phyloP scores from a whole-genome alignment of 2,113 vertebrate genomes.

The Vulpes vulpes region DNA sequence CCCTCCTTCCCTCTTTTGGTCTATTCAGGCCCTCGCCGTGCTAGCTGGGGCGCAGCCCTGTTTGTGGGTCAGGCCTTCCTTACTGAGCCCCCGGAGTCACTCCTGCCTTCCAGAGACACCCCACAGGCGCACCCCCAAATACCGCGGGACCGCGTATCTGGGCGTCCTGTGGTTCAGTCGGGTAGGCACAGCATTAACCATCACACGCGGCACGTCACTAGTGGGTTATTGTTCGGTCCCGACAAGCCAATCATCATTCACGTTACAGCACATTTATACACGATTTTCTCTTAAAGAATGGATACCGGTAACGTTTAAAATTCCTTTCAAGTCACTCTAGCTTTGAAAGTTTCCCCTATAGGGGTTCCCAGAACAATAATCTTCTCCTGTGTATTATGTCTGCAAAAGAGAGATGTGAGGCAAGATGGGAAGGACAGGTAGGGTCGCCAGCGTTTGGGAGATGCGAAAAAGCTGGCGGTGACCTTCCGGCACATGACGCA shows the following conservation, averaged over 20 bases:
- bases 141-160: background rate
- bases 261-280: background rate
- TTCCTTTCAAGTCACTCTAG: background rate
- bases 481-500: no score
- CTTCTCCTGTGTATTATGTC: no score
- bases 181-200: background rate
- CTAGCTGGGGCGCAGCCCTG: rapidly evolving
- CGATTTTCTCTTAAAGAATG: background rate
- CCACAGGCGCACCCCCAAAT: background rate
- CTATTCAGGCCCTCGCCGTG: rapidly evolving
- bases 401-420: background rate
- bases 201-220: rapidly evolving
- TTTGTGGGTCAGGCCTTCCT: rapidly evolving
- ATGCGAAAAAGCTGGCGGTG: background rate
- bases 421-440: background rate
- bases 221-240: background rate
- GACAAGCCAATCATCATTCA: background rate
- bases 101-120: no score
- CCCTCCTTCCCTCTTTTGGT: background rate
- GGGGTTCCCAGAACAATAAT: background rate
- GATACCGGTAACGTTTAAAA: background rate
- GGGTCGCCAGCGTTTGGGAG: rapidly evolving
- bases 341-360: background rate
- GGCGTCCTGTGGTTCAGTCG: background rate
- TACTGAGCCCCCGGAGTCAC: background rate